Percentiles rank a stretch among this genome's conserved stretches.
Conservation (phyloP, 2,888 invertebrate genomes). For the Alentia gelatinosa region DNA sequence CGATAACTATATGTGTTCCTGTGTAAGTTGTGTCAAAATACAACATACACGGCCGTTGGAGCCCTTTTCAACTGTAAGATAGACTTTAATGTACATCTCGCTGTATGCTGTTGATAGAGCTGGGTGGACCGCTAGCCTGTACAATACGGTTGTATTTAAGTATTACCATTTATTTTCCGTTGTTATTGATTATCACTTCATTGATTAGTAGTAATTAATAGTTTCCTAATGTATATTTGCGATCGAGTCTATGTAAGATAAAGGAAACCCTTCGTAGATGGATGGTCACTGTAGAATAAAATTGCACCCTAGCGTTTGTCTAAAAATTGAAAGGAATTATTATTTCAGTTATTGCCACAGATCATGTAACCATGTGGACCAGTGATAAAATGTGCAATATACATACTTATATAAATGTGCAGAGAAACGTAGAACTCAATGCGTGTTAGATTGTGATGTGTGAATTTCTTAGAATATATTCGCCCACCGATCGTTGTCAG, state of each 20-base stretch:
- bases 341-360: constrained; percentile 14
- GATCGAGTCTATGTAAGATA: constrained; percentile 23
- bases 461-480: not conserved
- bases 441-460: constrained; percentile 21
- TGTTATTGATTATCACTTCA: constrained; percentile 22
- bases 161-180: constrained; percentile 22
- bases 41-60: not conserved
- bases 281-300: constrained; percentile 17
- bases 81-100: not conserved
- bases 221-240: constrained; percentile 31
- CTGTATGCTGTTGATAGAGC: constrained; percentile 17
- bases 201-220: not conserved
- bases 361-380: constrained; percentile 8
- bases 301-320: not conserved
- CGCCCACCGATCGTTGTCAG: not conserved
- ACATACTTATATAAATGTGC: constrained; percentile 7
- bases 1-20: not conserved
- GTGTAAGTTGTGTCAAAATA: not conserved
- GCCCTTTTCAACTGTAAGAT: constrained; percentile 9
- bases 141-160: constrained; percentile 17
- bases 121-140: constrained; percentile 1
- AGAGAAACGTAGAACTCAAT: constrained; percentile 6
- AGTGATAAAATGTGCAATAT: constrained; percentile 39
- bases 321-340: constrained; percentile 5
- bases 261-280: not conserved